Conservation (phyloP, 2,797 vertebrate genomes). For the Acanthis flammea region DNA sequence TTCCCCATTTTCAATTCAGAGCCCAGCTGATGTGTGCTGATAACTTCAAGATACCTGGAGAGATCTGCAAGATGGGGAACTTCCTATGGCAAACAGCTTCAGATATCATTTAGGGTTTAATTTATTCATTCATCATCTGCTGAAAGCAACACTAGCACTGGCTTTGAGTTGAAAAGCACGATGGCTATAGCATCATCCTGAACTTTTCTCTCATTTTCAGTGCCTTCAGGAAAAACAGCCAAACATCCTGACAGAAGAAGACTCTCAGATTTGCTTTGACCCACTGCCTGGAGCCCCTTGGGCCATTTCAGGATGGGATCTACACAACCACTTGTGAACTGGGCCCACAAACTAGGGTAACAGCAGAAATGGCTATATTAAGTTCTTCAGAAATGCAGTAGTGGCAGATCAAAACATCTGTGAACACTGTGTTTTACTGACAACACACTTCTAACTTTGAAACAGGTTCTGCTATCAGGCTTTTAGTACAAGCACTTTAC, state of each 20-base stretch:
- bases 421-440: constrained; percentile 26
- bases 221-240: not conserved
- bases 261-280: not conserved
- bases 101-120: not conserved
- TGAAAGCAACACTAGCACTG: not conserved
- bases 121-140: not conserved
- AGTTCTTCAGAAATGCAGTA: constrained; percentile 17
- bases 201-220: not conserved
- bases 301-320: not conserved
- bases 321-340: not conserved
- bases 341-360: not conserved
- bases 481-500: constrained; percentile 39
- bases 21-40: rapidly evolving
- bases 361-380: not conserved
- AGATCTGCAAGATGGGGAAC: not conserved
- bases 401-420: constrained; percentile 43
- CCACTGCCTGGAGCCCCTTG: not conserved
- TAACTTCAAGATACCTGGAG: not conserved
- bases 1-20: not conserved
- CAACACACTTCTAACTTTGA: constrained; percentile 32
- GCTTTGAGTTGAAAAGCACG: not conserved
- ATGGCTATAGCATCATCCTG: not conserved
- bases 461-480: constrained; percentile 1
- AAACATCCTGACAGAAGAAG: not conserved
- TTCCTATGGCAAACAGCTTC: not conserved